Evolutionary conservation across 2,797 vertebrate species (phyloP), one percentile per base, ranked within the genome.

Genomic region (Valencia hispanica): DNA sequence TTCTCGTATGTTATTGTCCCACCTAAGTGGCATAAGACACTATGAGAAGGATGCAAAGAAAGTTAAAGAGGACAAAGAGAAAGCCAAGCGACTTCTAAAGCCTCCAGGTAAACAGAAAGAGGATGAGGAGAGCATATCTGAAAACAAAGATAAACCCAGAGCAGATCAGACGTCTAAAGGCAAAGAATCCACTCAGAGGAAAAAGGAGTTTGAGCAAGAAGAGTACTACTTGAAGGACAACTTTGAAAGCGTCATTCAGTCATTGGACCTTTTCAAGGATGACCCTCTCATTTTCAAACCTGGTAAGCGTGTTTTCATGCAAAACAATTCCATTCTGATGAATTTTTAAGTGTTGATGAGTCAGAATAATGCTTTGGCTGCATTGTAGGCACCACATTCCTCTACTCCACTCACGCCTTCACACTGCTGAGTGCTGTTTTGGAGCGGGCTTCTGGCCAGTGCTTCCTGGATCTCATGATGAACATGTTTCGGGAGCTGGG

Each of bases 391-490:
- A 97, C 96, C 84, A 97, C 97, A 74, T 99, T 97, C 90, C 93
- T 99, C 82, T 99, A 99, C 92, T 99, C 98, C 72, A 99, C 98
- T 0, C 97, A 98, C 6, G 98, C 97, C 82, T 99, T 96, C 79
- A 98, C 97, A 18, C 94, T 99, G 72, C 90, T 99, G 41, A 98
- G 97, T 69, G 97, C 97, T 65, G 96, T 96, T 50, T 88, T 99
- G 90, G 98, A 99, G 91, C 96, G 94, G 89, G 97, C 95, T 72
- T 96, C 98, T 11, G 95, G 95, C 69, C 95, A 94, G 73, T 94
- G 86, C 80, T 99, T 98, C 92, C 93, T 98, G 87, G 97, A 97
- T 73, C 93, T 97, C 65, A 99, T 99, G 98, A 94, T 87, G 90
- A 95, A 95, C 89, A 96, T 98, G 94, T 99, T 99, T 81, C 94